Conservation (phyloP, 2,888 invertebrate species). For the Chelonus formosanus region DNA sequence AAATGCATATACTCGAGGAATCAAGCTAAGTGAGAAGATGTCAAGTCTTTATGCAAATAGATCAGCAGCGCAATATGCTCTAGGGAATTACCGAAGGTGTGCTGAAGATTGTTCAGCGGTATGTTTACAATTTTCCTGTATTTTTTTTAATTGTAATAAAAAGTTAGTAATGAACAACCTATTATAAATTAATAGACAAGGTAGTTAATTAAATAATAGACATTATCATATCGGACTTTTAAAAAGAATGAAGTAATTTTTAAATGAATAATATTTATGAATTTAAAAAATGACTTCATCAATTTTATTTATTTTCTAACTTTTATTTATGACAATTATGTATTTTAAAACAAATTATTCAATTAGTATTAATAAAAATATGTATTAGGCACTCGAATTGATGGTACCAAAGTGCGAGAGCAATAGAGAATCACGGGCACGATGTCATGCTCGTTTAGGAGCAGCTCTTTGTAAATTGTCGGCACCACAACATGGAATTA, state of each 20-base stretch:
- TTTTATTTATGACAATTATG: background rate
- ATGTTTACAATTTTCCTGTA: slow-evolving; percentile 29
- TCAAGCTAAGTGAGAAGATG: slow-evolving; percentile 76
- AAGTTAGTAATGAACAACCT: no score
- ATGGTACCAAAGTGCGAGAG: slow-evolving; percentile 77
- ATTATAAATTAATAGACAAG: no score
- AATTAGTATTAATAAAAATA: slow-evolving; percentile 16
- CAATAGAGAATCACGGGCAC: slow-evolving; percentile 76
- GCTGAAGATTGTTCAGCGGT: slow-evolving; percentile 70
- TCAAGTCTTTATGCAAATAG: slow-evolving; percentile 79
- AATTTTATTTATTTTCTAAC: background rate
- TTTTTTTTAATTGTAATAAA: no score
- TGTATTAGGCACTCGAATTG: slow-evolving; percentile 74
- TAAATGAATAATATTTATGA: no score
- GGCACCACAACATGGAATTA: slow-evolving; percentile 74
- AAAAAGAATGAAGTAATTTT: no score
- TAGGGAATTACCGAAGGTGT: slow-evolving; percentile 79
- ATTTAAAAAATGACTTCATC: no score
- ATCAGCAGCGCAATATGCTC: slow-evolving; percentile 80
- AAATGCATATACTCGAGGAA: slow-evolving; percentile 83
- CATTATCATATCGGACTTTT: no score
- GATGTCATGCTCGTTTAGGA: slow-evolving; percentile 79
- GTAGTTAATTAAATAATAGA: slow-evolving; percentile 10
- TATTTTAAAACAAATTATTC: slow-evolving; percentile 23
- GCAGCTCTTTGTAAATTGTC: slow-evolving; percentile 78